A percentile compares a stretch with the other conserved stretches of the same genome.
Evolutionary conservation across 2,797 vertebrate genomes (phyloP).

Genomic region (Squalus acanthias): DNA sequence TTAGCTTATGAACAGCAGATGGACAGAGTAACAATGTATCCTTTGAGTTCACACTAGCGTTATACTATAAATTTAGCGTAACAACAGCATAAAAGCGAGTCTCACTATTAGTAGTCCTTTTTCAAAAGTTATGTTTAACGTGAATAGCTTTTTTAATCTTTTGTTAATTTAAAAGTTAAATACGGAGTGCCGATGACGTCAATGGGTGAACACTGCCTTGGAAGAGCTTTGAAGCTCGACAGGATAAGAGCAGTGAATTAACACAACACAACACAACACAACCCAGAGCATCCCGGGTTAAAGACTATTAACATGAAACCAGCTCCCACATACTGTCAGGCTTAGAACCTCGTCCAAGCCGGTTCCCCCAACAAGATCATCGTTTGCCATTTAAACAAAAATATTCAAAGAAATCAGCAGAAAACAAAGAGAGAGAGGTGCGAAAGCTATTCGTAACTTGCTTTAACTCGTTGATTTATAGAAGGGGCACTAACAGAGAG

Average conservation of each 20-base stretch:
- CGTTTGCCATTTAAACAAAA: background rate
- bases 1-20: background rate
- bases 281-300: background rate
- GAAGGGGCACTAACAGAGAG: background rate
- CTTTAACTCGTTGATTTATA: background rate
- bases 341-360: background rate
- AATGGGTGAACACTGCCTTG: background rate
- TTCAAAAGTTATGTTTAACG: background rate
- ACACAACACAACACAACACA: background rate
- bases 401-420: background rate
- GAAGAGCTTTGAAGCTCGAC: background rate
- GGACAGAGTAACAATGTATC: background rate
- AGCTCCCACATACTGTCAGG: background rate
- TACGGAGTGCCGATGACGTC: background rate
- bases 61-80: background rate
- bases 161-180: background rate
- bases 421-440: background rate
- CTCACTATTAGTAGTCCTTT: background rate
- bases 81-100: background rate
- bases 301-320: background rate
- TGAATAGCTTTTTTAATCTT: background rate
- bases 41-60: background rate
- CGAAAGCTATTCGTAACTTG: background rate
- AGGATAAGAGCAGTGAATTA: background rate
- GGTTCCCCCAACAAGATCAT: background rate